Base-by-base conservation (phyloP, 2,888 invertebrate genomes). In the Asteroscopus sphinx region DNA sequence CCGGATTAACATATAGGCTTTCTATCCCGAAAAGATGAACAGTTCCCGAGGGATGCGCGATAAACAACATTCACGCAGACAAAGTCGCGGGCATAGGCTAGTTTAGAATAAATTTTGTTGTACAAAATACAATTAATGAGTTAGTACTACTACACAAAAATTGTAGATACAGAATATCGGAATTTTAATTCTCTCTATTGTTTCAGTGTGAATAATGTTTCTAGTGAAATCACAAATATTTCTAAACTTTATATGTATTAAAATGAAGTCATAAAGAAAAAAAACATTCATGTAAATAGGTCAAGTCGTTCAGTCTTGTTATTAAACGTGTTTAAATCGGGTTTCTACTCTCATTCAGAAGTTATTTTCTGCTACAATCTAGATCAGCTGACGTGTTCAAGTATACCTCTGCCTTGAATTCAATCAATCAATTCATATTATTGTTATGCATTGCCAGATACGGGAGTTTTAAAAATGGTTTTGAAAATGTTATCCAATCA, bases 241-340 rank as follows among this genome's bases (percentile, higher is more conserved):
- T 30, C n/a, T 8, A 21, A 28, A 46, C 51, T 30, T n/a, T 21
- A 40, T 33, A n/a, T 28, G 48, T 36, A 52, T n/a, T 37, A 30
- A 51, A 41, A 47, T 13, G 7, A 26, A 40, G 42, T 48, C 51
- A 44, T 63, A 57, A 49, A 54, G 26, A 64, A 68, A 46, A 21
- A 21, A 61, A 49, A 21, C 58, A 58, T 51, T 25, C 26, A 13
- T 46, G 25, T 67, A 63, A 63, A 73, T 82, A 79, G 86, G 86
- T 83, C 86, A 85, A 79, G 79, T 81, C 73, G 75, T 80, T 76
- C 65, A 70, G 66, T 77, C 77, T 73, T 74, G 64, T 75, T n/a
- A 73, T 70, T 77, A 76, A 69, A 75, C 68, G 52, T 58, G 69
- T 79, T 78, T 78, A 78, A 80, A 79, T 81, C 68, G 61, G 74